Evolutionary conservation across 2,797 vertebrate genomes (phyloP).

Genomic region (Borostomias antarcticus): DNA sequence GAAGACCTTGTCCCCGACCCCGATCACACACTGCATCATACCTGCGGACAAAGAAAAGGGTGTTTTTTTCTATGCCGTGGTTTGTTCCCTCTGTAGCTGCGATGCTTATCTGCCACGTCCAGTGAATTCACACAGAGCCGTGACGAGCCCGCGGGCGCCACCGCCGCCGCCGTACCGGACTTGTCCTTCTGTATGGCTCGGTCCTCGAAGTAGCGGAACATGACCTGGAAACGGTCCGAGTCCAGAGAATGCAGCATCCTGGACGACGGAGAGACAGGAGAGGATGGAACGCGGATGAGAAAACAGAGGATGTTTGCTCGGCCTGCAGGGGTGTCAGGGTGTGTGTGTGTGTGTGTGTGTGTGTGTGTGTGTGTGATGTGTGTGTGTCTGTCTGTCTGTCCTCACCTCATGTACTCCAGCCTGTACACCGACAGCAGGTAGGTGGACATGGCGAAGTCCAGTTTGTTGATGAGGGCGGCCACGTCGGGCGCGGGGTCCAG

Average conservation of each 20-base stretch:
- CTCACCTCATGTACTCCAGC: slow-evolving; percentile 95
- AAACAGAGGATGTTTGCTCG: neutral
- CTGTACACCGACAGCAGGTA: slow-evolving; percentile 95
- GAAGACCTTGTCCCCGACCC: slow-evolving; percentile 96
- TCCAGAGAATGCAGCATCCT: slow-evolving; percentile 90
- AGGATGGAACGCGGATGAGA: neutral
- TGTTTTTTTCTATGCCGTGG: neutral
- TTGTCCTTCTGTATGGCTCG: slow-evolving; percentile 98
- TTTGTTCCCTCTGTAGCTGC: neutral
- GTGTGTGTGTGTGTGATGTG: neutral
- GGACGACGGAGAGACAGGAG: neutral
- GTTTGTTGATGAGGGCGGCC: slow-evolving; percentile 89
- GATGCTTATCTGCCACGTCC: too few species aligned
- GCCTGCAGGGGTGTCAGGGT: neutral
- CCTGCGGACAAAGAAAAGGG: slow-evolving; percentile 68
- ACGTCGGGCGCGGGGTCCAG: slow-evolving; percentile 93
- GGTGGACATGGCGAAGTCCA: slow-evolving; percentile 98
- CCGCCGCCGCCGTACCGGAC: slow-evolving; percentile 79
- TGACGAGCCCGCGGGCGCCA: too few species aligned
- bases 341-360: neutral
- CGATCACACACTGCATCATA: slow-evolving; percentile 98
- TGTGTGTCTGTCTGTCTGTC: too few species aligned
- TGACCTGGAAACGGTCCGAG: slow-evolving; percentile 96
- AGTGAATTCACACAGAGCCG: too few species aligned
- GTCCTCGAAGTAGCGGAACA: slow-evolving; percentile 98